Evolutionary conservation across 2,888 invertebrate genomes (phyloP).

Genomic region (Litoditis marina): DNA sequence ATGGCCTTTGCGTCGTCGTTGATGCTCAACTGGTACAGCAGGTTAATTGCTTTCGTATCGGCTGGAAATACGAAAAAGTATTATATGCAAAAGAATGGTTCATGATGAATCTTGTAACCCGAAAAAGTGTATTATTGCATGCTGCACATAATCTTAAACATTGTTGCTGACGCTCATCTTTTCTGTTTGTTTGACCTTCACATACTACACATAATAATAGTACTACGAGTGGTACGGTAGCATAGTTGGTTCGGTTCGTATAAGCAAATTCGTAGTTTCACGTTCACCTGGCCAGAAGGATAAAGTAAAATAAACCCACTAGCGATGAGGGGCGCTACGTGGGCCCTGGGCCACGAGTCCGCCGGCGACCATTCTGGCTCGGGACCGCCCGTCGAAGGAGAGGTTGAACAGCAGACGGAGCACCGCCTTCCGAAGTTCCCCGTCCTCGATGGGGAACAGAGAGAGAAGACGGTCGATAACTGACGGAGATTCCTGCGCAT

Average conservation of each 20-base stretch:
- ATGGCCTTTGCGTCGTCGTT: conserved; percentile 88
- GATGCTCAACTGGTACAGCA: conserved; percentile 86
- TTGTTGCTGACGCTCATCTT: too few relatives aligned
- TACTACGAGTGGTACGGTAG: too few relatives aligned
- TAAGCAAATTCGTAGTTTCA: too few relatives aligned
- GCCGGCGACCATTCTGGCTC: conserved; percentile 83
- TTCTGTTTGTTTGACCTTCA: too few relatives aligned
- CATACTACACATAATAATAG: too few relatives aligned
- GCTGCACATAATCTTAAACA: too few relatives aligned
- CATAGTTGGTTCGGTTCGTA: too few relatives aligned
- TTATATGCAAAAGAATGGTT: neutral
- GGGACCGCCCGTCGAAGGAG: conserved; percentile 83
- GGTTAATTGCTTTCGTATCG: conserved; percentile 50
- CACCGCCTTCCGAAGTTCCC: conserved; percentile 24
- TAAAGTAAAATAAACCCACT: conserved; percentile 72
- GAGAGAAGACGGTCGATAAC: conserved; percentile 80
- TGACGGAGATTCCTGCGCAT: conserved; percentile 73
- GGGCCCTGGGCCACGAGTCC: conserved; percentile 84
- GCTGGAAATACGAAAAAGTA: conserved; percentile 18
- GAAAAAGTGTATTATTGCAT: too few relatives aligned
- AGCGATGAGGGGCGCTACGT: conserved; percentile 78
- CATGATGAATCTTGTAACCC: too few relatives aligned
- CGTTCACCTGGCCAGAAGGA: too few relatives aligned
- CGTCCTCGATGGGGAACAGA: conserved; percentile 68
- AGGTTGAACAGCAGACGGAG: conserved; percentile 82